A percentile compares a stretch with the other conserved stretches of the same genome.
Conservation (phyloP, 2,888 invertebrate species). For the Macaria liturata region DNA sequence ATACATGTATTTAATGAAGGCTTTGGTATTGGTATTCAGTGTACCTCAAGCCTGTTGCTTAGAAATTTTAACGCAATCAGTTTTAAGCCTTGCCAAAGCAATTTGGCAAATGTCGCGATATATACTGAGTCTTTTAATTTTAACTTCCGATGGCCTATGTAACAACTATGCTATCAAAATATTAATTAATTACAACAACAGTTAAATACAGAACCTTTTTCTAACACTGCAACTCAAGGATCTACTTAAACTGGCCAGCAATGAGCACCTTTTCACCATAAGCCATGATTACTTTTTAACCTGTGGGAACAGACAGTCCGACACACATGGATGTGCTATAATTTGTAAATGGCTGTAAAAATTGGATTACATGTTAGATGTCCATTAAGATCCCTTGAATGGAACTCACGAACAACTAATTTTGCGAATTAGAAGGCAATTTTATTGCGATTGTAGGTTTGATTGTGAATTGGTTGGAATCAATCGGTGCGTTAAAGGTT, state of each 20-base stretch:
- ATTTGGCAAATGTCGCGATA: too few relatives aligned
- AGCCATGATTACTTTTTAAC: constrained; percentile 63
- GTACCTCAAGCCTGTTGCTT: too few relatives aligned
- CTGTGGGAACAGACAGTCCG: constrained; percentile 52
- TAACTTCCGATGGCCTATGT: too few relatives aligned
- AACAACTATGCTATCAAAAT: too few relatives aligned
- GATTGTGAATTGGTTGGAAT: background rate
- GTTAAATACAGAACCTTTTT: too few relatives aligned
- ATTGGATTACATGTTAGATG: constrained; percentile 30
- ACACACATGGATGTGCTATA: constrained; percentile 45
- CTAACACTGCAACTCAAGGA: constrained; percentile 19
- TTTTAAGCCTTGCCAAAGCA: too few relatives aligned
- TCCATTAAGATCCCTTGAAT: constrained; percentile 7
- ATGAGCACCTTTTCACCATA: constrained; percentile 54
- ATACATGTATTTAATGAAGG: too few relatives aligned
- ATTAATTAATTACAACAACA: too few relatives aligned
- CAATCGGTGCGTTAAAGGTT: too few relatives aligned
- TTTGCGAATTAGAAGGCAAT: constrained; percentile 11
- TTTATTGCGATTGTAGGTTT: constrained; percentile 1
- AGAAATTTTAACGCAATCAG: too few relatives aligned
- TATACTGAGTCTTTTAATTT: too few relatives aligned
- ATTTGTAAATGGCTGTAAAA: constrained; percentile 45
- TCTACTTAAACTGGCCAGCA: constrained; percentile 39
- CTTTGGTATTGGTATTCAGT: too few relatives aligned
- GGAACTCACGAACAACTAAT: constrained; percentile 12